Evolutionary conservation across 2,797 vertebrate species (phyloP), one percentile per base, ranked within the genome.

Genomic region (Lacerta viridis): DNA sequence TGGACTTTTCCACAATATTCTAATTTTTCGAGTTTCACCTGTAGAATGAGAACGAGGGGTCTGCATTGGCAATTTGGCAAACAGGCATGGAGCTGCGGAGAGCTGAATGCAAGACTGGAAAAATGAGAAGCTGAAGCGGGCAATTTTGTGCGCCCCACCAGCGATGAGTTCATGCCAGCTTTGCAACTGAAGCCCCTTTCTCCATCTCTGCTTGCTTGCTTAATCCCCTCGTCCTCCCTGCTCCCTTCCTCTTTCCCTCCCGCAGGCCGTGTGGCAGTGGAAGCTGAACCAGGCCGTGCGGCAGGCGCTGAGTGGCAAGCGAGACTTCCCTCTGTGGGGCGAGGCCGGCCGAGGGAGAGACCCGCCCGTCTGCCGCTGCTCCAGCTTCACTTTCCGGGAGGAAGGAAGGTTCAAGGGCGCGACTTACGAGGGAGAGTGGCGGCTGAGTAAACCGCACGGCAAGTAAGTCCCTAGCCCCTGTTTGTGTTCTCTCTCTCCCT

Each of bases 371-470:
- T 71, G 80, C 0, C 97, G 97, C 43, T 91, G 85, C 8, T 87
- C 75, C 80, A 66, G 25, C 1, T 96, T 97, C 2, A 91, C 68
- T 6, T 98, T 97, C 94, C 89, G 3, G 4, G 33, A 9, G 0
- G 95, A 95, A 83, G 94, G 97, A n/a, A 94, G 88, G 50, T 92
- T 97, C 76, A 95, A 92, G 87, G 92, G 81, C 0, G 97, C 97
- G 0, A 55, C 93, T 78, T 98, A 98, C 0, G 96, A 98, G 68
- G 95, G 97, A 4, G 94, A 97, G 41, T 97, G 97, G 97, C 88
- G 39, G n/a, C 71, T 59, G 89, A 97, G 95, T 68, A 96, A 95
- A 75, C 97, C 96, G 0, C 97, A 97, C 0, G 97, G 97, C 93
- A 97, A 96, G 97, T 97, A 94, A 96, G 97, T 94, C 90, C 0